Percentiles rank a stretch among this genome's conserved stretches.
Evolutionary conservation across 1,140 invertebrate genomes (phyloP).

Genomic region (Magallana angulata): DNA sequence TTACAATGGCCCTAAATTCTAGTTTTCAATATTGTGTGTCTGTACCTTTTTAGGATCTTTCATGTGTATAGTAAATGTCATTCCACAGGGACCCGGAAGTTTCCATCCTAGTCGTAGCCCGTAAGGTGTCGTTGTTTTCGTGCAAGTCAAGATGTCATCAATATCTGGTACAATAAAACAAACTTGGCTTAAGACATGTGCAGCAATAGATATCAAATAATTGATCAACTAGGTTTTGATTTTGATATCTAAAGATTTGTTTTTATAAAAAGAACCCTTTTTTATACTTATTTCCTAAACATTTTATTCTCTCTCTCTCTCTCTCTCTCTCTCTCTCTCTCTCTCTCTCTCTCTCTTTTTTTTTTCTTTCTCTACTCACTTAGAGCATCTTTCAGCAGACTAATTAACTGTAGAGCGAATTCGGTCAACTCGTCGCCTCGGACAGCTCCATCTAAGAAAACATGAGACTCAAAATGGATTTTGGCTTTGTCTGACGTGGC

Average conservation of each 20-base stretch:
- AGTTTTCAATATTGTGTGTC: too few species aligned
- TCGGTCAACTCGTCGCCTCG: slow-evolving; percentile 61
- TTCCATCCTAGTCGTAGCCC: slow-evolving; percentile 70
- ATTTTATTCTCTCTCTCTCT: not conserved
- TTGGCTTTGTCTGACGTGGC: slow-evolving; percentile 44
- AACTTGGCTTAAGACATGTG: too few species aligned
- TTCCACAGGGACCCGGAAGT: slow-evolving; percentile 58
- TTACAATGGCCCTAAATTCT: not conserved
- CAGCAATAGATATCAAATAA: too few species aligned
- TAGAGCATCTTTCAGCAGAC: slow-evolving; percentile 61
- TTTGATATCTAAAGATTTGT: too few species aligned
- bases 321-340: not conserved
- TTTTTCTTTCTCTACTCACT: slow-evolving; percentile 46
- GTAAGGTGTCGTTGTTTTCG: slow-evolving; percentile 71
- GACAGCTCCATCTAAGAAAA: slow-evolving; percentile 70
- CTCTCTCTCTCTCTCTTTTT: not conserved
- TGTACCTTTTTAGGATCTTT: slow-evolving; percentile 72
- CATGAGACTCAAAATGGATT: slow-evolving; percentile 68
- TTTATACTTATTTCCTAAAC: too few species aligned
- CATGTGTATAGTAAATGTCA: slow-evolving; percentile 73
- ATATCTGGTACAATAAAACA: slow-evolving; percentile 2
- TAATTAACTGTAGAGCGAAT: slow-evolving; percentile 66
- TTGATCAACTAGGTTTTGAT: too few species aligned
- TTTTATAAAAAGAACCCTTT: too few species aligned
- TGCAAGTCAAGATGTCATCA: slow-evolving; percentile 56